A percentile compares a stretch with the other conserved stretches of the same genome.
phyloP scores from a whole-genome alignment of 2,888 invertebrate genomes.

The Cancer borealis region DNA sequence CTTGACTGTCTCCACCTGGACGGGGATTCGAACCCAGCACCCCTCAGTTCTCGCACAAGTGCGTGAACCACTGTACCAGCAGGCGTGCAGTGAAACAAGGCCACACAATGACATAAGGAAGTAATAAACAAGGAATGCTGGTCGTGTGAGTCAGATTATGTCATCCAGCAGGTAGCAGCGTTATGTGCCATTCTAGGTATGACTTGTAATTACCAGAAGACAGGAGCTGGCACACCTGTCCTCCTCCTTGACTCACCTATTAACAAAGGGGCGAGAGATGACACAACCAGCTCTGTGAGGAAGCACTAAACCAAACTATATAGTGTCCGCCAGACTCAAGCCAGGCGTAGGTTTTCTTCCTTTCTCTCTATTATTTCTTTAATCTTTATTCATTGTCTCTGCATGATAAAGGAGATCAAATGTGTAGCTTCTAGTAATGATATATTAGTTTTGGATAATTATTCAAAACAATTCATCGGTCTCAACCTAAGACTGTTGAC shows the following conservation, averaged over 20 bases:
- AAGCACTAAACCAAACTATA: too few relatives aligned
- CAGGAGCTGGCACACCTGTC: neutral
- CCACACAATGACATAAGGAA: neutral
- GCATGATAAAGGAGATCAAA: neutral
- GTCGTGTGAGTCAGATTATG: neutral
- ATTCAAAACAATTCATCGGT: neutral
- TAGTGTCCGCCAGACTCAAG: too few relatives aligned
- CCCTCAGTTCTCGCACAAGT: neutral
- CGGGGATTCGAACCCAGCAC: neutral
- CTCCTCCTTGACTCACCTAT: neutral
- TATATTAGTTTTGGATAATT: neutral
- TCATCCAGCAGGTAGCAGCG: neutral
- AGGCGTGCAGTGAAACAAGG: neutral
- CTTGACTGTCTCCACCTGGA: neutral
- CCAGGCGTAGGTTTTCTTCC: neutral
- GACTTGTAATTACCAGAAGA: neutral
- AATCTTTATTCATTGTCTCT: neutral
- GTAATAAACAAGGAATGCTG: neutral
- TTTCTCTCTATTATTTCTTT: neutral
- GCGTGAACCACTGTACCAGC: neutral
- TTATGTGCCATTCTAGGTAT: neutral
- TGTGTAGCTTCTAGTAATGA: neutral
- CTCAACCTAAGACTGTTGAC: neutral
- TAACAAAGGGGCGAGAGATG: neutral
- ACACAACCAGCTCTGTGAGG: neutral